Percentiles rank a stretch among this genome's conserved stretches.
Conservation (phyloP, 1,140 invertebrate species). For the Lucilia sericata region DNA sequence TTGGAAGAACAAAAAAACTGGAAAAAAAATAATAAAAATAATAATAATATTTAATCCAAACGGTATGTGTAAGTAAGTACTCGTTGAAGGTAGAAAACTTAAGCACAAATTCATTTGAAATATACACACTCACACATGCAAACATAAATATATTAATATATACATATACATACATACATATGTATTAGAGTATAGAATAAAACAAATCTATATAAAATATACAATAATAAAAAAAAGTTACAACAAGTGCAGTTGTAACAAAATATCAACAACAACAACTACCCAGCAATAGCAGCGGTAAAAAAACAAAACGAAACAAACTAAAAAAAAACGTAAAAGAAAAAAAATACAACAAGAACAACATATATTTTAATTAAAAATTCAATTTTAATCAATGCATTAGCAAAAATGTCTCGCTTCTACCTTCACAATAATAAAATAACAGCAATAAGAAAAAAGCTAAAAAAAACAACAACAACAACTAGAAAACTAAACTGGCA, state of each 20-base stretch:
- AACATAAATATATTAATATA: neutral
- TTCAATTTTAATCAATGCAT: constrained; percentile 68
- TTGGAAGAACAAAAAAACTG: neutral
- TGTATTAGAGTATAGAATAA: neutral
- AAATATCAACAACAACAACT: constrained; percentile 22
- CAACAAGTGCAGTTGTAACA: constrained; percentile 25
- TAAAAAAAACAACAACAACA: constrained; percentile 2
- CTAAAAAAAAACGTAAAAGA: neutral
- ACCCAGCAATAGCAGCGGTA: neutral
- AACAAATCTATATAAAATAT: constrained; percentile 25
- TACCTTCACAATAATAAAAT: constrained; percentile 3
- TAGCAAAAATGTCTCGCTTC: constrained; percentile 51
- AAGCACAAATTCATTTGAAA: neutral
- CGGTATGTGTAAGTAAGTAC: constrained; percentile 21
- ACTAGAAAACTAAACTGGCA: neutral
- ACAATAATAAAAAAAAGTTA: neutral
- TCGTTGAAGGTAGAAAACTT: neutral
- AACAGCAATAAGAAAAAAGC: neutral
- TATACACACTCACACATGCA: neutral
- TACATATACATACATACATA: neutral
- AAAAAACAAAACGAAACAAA: neutral
- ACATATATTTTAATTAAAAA: constrained; percentile 66
- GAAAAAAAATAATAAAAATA: constrained; percentile 22
- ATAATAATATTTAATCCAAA: constrained; percentile 44
- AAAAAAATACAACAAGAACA: constrained; percentile 17